These are phyloP conservation scores for Epizoanthus stellaris DNA, from an alignment of 92 coral and sea anemone species.

Conservation along the genomic window DNA sequence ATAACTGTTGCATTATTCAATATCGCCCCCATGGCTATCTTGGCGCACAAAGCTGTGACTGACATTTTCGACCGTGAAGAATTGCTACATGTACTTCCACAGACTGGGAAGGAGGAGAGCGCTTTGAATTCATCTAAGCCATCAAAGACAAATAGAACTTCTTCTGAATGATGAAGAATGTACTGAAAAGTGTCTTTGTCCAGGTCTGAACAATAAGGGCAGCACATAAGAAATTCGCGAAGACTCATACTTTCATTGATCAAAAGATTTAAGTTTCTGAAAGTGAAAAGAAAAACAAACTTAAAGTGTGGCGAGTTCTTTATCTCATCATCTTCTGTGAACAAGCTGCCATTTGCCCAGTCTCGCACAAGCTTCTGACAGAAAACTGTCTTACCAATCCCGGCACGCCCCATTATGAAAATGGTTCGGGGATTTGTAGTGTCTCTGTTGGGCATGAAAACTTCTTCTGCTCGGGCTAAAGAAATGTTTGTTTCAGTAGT, in stretches of 20 bases:
- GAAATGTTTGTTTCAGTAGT: no score
- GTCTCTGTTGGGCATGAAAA: constrained; percentile 48
- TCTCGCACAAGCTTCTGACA: constrained; percentile 56
- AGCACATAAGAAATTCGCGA: constrained; percentile 24
- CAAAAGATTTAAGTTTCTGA: constrained; percentile 59
- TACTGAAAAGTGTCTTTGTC: constrained; percentile 37
- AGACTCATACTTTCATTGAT: constrained; percentile 32
- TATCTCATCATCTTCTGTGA: not conserved
- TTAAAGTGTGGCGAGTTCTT: constrained; percentile 6
- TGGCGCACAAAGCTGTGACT: constrained; percentile 50
- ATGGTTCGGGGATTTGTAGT: constrained; percentile 54
- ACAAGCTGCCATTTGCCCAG: constrained; percentile 33
- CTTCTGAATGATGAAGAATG: constrained; percentile 46
- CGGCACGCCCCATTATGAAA: constrained; percentile 66
- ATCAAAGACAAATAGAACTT: constrained; percentile 62
- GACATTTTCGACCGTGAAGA: not conserved
- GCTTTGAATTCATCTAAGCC: constrained; percentile 68
- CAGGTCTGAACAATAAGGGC: constrained; percentile 4
- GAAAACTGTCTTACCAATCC: constrained; percentile 68
- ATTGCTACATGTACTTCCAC: not conserved
- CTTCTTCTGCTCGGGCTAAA: constrained; percentile 11
- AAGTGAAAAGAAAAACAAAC: constrained; percentile 36
- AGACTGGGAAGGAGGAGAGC: not conserved
- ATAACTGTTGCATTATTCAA: constrained; percentile 63
- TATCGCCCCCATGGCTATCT: constrained; percentile 40